phyloP scores from a whole-genome alignment of 2,113 vertebrate genomes.

The Psettodes erumei region DNA sequence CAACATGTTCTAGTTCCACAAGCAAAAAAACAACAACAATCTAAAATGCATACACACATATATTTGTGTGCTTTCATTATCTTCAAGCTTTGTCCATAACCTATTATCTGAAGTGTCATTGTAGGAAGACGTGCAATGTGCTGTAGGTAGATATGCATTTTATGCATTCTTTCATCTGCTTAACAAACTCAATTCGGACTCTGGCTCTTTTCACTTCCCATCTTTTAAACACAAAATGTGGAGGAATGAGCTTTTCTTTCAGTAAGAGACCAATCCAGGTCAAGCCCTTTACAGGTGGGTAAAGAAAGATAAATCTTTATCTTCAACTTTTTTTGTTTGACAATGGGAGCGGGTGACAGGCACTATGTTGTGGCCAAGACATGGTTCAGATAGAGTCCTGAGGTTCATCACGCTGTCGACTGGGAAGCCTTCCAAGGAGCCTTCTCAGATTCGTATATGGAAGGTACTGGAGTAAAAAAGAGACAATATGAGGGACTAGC shows the following conservation, averaged over 20 bases:
- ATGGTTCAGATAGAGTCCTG: constrained; percentile 36
- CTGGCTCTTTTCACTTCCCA: constrained; percentile 5
- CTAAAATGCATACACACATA: constrained; percentile 66
- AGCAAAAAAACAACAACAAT: constrained; percentile 70
- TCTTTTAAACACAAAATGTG: constrained; percentile 1
- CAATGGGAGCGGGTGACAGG: constrained; percentile 26
- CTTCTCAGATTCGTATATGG: constrained; percentile 95
- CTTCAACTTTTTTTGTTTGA: constrained; percentile 21
- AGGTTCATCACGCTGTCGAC: constrained; percentile 15
- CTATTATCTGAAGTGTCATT: constrained; percentile 8
- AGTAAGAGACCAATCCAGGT: constrained; percentile 34
- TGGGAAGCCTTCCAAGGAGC: constrained; percentile 38
- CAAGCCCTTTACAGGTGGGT: constrained; percentile 46
- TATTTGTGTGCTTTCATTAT: constrained; percentile 81
- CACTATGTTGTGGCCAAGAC: constrained; percentile 58
- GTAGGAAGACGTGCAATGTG: constrained; percentile 61
- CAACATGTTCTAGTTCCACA: constrained; percentile 77
- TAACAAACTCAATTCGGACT: background rate
- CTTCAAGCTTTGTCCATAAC: constrained; percentile 33
- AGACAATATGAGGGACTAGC: constrained; percentile 13
- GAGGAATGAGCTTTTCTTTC: background rate
- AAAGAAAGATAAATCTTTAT: constrained; percentile 31
- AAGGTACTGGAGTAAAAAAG: constrained; percentile 88
- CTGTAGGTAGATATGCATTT: constrained; percentile 48
- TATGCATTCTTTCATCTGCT: constrained; percentile 31